Evolutionary conservation across 2,797 vertebrate species (phyloP).

Genomic region (Xyrichtys novacula): DNA sequence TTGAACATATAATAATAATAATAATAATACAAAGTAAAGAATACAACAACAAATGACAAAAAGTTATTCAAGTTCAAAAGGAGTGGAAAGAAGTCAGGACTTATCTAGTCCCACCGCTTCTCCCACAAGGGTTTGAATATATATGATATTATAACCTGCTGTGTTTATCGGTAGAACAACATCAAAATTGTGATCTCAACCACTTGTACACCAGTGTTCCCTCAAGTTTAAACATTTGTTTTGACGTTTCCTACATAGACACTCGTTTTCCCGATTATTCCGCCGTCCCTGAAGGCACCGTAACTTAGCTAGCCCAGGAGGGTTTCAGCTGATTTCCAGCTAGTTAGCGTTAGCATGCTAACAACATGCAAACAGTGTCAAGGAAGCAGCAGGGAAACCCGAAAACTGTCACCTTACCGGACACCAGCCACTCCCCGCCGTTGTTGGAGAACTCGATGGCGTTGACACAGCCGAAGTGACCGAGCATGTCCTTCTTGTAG

Average conservation of each 20-base stretch:
- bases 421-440: conserved; percentile 98
- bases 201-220: no score
- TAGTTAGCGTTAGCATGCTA: conserved; percentile 70
- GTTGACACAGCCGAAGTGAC: conserved; percentile 99
- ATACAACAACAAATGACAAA: no score
- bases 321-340: conserved; percentile 52
- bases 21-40: no score
- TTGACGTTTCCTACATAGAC: not conserved
- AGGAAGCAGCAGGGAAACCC: not conserved
- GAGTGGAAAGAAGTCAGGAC: no score
- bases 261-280: not conserved
- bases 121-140: no score
- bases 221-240: not conserved
- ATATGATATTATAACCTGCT: no score
- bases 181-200: no score
- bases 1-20: no score
- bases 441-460: conserved; percentile 99
- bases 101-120: no score
- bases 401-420: conserved; percentile 87
- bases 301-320: conserved; percentile 26
- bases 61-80: no score
- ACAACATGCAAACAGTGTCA: conserved; percentile 23
- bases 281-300: not conserved
- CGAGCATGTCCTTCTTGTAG: conserved; percentile 96
- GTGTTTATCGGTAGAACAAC: no score